phyloP scores from a whole-genome alignment of 2,888 invertebrate species.

The Zhuqinia jingwanae region DNA sequence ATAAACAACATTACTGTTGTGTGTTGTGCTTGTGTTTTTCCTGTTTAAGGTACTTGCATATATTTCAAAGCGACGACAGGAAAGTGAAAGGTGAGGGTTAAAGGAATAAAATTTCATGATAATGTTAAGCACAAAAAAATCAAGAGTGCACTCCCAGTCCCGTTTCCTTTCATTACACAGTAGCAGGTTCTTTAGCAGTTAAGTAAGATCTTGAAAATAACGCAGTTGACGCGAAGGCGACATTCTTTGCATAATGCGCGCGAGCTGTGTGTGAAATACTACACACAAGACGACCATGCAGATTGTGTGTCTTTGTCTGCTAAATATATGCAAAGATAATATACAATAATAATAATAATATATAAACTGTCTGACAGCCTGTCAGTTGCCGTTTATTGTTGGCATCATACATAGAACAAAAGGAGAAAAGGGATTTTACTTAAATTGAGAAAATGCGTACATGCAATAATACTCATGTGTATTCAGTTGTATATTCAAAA shows the following conservation, averaged over 20 bases:
- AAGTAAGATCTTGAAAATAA: neutral
- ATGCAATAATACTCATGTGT: neutral
- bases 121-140: neutral
- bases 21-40: too few species aligned
- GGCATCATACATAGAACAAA: conserved; percentile 13
- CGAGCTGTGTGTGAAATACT: neutral
- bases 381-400: conserved; percentile 3
- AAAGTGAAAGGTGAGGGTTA: conserved; percentile 19
- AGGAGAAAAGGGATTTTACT: neutral
- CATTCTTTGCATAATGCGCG: neutral
- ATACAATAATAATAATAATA: neutral
- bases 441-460: neutral
- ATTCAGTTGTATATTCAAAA: neutral
- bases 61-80: neutral
- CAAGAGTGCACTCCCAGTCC: neutral
- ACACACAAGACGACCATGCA: neutral
- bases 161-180: neutral
- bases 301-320: neutral
- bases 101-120: conserved; percentile 4
- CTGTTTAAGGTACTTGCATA: neutral
- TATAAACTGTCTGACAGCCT: neutral
- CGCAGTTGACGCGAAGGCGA: neutral
- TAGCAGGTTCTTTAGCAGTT: conserved; percentile 9
- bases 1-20: neutral
- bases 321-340: neutral